These are phyloP conservation scores for Zelleria hepariella DNA, from an alignment of 2,888 invertebrate genomes.

Conservation along the genomic window DNA sequence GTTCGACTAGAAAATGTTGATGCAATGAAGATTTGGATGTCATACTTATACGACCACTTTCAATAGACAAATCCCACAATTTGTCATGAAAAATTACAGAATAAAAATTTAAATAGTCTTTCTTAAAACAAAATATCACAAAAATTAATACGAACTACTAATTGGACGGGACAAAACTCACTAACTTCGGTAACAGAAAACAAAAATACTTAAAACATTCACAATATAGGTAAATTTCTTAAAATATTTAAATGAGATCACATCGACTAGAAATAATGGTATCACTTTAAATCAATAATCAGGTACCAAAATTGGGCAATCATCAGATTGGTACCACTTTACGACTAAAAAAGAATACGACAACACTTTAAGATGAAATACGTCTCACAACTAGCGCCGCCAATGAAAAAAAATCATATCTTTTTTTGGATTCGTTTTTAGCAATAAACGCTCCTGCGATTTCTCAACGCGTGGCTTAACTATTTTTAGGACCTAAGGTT, in stretches of 20 bases:
- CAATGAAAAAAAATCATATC: no score
- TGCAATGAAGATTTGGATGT: no score
- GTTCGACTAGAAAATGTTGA: constrained; percentile 35
- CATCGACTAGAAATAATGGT: background rate
- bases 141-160: constrained; percentile 37
- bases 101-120: background rate
- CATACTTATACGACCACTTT: no score
- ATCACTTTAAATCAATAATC: constrained; percentile 6
- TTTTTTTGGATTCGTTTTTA: no score
- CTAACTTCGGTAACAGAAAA: constrained; percentile 22
- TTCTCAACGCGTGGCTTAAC: no score
- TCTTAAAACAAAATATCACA: constrained; percentile 19
- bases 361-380: no score
- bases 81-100: constrained; percentile 19
- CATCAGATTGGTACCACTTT: constrained; percentile 37
- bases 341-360: background rate
- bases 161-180: constrained; percentile 65
- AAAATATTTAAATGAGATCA: background rate
- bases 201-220: background rate
- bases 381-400: no score
- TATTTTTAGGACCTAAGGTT: no score
- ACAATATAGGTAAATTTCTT: background rate
- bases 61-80: background rate
- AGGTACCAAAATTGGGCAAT: constrained; percentile 64
- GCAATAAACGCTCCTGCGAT: no score